Base-by-base conservation (phyloP, 2,888 invertebrate genomes). In the Automeris io region DNA sequence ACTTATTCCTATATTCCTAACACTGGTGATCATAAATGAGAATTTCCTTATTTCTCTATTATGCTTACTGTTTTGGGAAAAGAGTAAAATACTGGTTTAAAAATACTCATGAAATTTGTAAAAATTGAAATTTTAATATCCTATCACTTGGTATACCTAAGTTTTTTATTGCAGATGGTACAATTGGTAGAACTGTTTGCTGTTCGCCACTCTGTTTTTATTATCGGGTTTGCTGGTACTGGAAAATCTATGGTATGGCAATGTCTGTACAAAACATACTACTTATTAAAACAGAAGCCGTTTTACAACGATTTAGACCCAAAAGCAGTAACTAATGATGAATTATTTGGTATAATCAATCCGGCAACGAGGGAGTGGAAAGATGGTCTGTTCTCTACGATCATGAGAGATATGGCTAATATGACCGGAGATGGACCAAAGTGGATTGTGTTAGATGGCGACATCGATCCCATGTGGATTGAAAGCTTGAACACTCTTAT, bases 391-490 rank as follows among this genome's bases (percentile, higher is more conserved):
- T 94, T 98, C 67, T 97, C 97, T 0, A 93, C 94, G 0, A 90
- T 97, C 38, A 97, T 98, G 95, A 88, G 98, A 47, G 97, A 98
- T 67, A 93, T 96, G 85, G 95, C 97, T 1, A 96, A 96, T 70
- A 89, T 96, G 88, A 83, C 91, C 0, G 95, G 95, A 0, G 93
- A 93, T 57, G 93, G 93, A 0, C 93, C 95, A 0, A 97, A 97
- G 70, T 98, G 98, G 98, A 96, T 98, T 55, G 94, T 98, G 5
- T 88, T 97, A 33, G 98, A 98, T 72, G 97, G 98, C 11, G 97
- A 98, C 66, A 97, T 98, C 54, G 97, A 98, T 86, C 97, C 97
- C 1, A 97, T 97, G 97, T 98, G 97, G 98, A 98, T 98, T 61
- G 97, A 98, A 78, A 97, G 96, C 21, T 88, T 98, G 18, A 98